Evolutionary conservation across 2,797 vertebrate species (phyloP), one percentile per base, ranked within the genome.

Genomic region (Coregonus sp.): DNA sequence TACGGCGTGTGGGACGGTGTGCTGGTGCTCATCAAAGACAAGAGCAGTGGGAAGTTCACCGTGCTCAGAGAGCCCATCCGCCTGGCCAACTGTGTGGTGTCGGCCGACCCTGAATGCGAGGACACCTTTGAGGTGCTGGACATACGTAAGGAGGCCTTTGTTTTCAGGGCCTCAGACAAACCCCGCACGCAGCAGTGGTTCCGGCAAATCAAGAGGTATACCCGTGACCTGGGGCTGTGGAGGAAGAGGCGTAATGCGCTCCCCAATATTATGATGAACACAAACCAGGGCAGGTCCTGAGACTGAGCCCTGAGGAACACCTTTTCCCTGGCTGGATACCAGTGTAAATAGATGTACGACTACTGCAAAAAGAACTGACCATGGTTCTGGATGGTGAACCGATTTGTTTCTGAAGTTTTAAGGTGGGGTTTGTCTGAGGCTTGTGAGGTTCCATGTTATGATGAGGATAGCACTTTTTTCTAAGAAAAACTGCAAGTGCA

Each of bases 201-300:
- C 89, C 90, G 95, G 68, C 96, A 97, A 88, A 93, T 98, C 74
- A 91, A 96, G 84, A 90, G 92, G 20, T 97, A 97, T 70, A 92
- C 96, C 0, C 92, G 92, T 18, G 95, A 96, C 86, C 84, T 98
- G 87, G 97, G 96, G 72, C 91, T 94, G 59, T 98, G 96, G 96
- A 96, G 95, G 89, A 97, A 96, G 84, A 91, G 96, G 54, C 95
- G 96, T 47, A 98, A 98, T 0, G 97, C 96, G 0, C 87, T 98
- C 78, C 96, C 97, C 76, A 98, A 98, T 86, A 97, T 98, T 91
- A 98, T 98, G 97, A 98, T 98, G 90, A 97, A 94, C 90, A 96
- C 96, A 0, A 93, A 89, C 78, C 95, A 95, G 90, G 91, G 75
- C 74, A 89, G 95, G 50, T 92, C 94, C 84, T 96, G 93, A 96